Conservation (phyloP, 2,113 vertebrate genomes). For the Rhinoderma darwinii region DNA sequence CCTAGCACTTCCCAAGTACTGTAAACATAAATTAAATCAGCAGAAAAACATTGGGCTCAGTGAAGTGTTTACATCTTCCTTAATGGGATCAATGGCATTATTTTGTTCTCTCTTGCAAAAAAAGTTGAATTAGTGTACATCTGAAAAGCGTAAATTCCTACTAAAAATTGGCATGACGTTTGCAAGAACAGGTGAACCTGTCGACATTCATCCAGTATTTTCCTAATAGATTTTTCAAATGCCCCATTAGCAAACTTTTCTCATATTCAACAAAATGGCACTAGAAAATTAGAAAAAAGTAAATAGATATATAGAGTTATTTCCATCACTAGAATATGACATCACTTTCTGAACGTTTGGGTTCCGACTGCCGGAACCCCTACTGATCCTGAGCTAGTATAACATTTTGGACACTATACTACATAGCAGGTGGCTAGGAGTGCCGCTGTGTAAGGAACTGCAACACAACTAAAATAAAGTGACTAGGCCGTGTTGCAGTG, state of each 20-base stretch:
- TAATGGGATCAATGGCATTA: constrained; percentile 18
- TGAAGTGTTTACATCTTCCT: constrained; percentile 10
- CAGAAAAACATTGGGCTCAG: neutral
- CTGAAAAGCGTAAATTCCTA: constrained; percentile 3
- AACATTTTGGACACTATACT: too few species aligned
- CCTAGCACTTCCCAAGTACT: neutral
- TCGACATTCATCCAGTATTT: neutral
- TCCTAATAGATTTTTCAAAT: neutral
- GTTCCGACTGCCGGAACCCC: too few species aligned
- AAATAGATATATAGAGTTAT: neutral
- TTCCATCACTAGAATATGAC: too few species aligned
- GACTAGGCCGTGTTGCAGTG: too few species aligned
- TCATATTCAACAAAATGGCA: neutral
- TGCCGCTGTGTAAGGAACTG: too few species aligned
- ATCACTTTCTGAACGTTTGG: too few species aligned
- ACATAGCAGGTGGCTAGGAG: too few species aligned
- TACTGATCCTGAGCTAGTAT: too few species aligned
- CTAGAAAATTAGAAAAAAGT: neutral
- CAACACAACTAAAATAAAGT: too few species aligned
- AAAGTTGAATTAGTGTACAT: neutral
- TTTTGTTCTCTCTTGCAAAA: neutral
- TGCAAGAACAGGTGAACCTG: neutral
- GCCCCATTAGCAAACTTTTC: neutral
- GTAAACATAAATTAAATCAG: neutral
- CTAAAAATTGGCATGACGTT: neutral